Evolutionary conservation across 2,888 invertebrate genomes (phyloP), one percentile per base, ranked within the genome.

Genomic region (Euproctis similis): DNA sequence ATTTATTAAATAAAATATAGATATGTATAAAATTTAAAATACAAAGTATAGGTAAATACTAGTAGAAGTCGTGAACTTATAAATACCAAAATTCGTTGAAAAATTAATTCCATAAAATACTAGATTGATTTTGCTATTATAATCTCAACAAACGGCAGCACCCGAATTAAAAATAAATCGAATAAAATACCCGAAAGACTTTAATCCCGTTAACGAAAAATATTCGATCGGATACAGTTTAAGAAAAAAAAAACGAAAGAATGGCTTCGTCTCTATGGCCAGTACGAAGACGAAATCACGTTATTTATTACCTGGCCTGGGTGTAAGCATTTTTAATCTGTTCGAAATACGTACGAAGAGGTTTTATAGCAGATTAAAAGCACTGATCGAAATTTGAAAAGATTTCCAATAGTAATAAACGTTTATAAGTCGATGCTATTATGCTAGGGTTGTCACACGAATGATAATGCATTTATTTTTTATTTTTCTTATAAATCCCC

Each of bases 301-400:
- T 81, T 82, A 82, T 82, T 82, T 84, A 84, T 82, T 78, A 58
- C 78, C 55, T 52, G 46, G 63, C 59, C 69, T 58, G 62, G 60
- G 66, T 68, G 57, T 62, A 64, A 59, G 63, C 69, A 70, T 67
- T 57, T 80, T 71, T 81, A 84, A 82, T 82, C 82, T 78, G 50
- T 50, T 62, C 59, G 66, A 70, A 70, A 73, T 69, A 72, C 72
- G 71, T 73, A 67, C 55, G 55, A 53, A 59, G 64, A 52, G 65
- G 76, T 77, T 77, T 78, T 77, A 76, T 77, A 60, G 63, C 59
- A 74, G 75, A 80, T 80, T 78, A 74, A 72, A 70, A 71, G 53
- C 53, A 58, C 56, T 61, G 73, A 75, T 77, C 72, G 72, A 62
- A 59, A 64, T 67, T 65, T 66, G 58, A 73, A 63, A 65, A 59